A percentile compares a stretch with the other conserved stretches of the same genome.
phyloP scores from a whole-genome alignment of 2,888 invertebrate genomes.

The Cephus pygmeus region DNA sequence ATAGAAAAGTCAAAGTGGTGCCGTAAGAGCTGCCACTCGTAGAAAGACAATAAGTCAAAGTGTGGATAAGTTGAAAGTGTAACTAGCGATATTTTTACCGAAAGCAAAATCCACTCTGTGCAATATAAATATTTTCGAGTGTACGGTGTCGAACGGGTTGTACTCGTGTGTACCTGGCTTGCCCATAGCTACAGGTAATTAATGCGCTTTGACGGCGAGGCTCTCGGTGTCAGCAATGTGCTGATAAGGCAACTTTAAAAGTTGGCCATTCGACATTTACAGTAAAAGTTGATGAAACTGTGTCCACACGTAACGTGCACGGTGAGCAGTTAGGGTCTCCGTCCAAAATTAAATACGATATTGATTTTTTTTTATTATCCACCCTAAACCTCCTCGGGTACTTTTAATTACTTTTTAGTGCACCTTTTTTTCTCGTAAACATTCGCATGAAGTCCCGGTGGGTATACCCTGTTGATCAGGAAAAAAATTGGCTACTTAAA shows the following conservation, averaged over 20 bases:
- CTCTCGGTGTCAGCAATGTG: conserved; percentile 20
- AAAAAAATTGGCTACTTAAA: background rate
- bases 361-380: background rate
- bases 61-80: background rate
- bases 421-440: background rate
- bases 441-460: background rate
- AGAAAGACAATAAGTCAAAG: background rate
- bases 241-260: conserved; percentile 21
- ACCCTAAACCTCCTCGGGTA: background rate
- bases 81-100: background rate
- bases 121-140: background rate
- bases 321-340: background rate
- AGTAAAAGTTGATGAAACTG: conserved; percentile 45
- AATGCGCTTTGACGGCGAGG: conserved; percentile 7
- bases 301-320: background rate
- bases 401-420: background rate
- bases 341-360: background rate
- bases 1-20: background rate
- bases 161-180: background rate
- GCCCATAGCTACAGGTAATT: background rate
- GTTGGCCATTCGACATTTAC: conserved; percentile 5
- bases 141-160: background rate
- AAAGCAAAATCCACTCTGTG: background rate
- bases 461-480: background rate
- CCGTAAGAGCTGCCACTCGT: background rate